Evolutionary conservation across 2,113 vertebrate species (phyloP).

Genomic region (Eira barbara): DNA sequence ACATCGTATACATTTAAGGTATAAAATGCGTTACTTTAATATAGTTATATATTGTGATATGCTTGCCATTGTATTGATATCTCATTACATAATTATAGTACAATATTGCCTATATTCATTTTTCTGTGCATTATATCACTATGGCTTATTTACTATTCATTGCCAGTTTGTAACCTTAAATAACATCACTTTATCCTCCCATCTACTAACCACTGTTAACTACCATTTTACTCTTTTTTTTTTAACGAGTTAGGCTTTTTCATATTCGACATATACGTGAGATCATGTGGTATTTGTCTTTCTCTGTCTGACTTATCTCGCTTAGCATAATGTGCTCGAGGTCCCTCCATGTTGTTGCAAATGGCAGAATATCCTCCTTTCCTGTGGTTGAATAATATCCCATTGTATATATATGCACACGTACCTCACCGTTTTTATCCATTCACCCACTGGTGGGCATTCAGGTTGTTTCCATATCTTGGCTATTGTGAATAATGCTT

Average conservation of each 20-base stretch:
- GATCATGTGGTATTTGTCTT: neutral
- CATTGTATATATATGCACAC: neutral
- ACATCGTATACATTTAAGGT: neutral
- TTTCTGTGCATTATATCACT: neutral
- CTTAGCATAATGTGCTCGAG: neutral
- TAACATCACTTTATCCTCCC: neutral
- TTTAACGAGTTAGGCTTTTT: neutral
- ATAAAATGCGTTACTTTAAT: neutral
- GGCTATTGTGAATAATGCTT: neutral
- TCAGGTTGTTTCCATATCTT: neutral
- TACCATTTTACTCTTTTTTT: neutral
- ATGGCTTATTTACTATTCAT: neutral
- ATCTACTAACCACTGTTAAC: neutral
- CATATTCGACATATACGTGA: neutral
- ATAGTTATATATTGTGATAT: neutral
- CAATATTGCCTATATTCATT: neutral
- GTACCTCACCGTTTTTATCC: neutral
- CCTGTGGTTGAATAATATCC: neutral
- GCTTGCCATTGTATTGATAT: neutral
- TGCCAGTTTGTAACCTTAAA: neutral
- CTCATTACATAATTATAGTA: neutral
- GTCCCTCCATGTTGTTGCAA: neutral
- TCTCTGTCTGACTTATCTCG: neutral
- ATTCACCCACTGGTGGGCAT: neutral
- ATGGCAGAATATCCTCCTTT: neutral